Conservation (phyloP, 2,888 invertebrate species). For the Selenia dentaria region DNA sequence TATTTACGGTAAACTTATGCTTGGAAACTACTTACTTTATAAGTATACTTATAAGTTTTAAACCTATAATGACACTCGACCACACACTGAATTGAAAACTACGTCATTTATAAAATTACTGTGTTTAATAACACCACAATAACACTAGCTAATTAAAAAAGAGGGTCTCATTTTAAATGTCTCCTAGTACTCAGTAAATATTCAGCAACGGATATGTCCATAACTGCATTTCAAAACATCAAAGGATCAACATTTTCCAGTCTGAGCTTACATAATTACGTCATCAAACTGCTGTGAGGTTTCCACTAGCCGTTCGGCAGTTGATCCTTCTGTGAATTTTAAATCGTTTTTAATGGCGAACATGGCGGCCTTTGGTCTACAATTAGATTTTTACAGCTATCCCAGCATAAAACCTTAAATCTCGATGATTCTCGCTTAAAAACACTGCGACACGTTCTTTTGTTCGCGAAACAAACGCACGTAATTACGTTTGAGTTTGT, state of each 20-base stretch:
- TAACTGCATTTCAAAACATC: constrained; percentile 62
- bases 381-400: constrained; percentile 57
- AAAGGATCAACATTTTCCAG: constrained; percentile 62
- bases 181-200: constrained; percentile 28
- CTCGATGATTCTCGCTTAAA: constrained; percentile 23
- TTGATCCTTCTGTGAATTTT: constrained; percentile 81
- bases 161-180: too few relatives aligned
- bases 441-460: constrained; percentile 41
- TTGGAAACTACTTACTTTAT: too few relatives aligned
- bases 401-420: constrained; percentile 26
- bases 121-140: too few relatives aligned
- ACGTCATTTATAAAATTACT: too few relatives aligned
- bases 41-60: too few relatives aligned
- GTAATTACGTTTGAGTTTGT: constrained; percentile 70
- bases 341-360: constrained; percentile 79
- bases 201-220: constrained; percentile 25
- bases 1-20: too few relatives aligned
- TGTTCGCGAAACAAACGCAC: constrained; percentile 54
- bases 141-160: too few relatives aligned
- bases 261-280: constrained; percentile 68
- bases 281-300: constrained; percentile 69
- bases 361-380: constrained; percentile 58
- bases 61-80: too few relatives aligned
- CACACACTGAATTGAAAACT: too few relatives aligned
- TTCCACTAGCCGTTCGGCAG: constrained; percentile 56